Conservation (phyloP, 2,113 vertebrate species). For the Athene noctua region DNA sequence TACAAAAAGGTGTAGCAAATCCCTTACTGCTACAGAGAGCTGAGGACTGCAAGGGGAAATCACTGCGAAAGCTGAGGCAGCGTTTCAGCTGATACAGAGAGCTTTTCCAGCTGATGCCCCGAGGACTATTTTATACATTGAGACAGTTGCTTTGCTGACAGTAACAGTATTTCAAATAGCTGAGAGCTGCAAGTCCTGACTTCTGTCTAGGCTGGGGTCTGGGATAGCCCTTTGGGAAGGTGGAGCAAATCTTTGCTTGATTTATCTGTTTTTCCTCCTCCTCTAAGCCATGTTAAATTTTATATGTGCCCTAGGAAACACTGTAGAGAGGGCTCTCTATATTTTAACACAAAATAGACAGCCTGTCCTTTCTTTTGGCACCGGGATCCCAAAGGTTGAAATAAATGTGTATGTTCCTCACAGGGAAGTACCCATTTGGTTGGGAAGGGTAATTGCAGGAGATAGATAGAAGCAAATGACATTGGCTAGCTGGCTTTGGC, state of each 20-base stretch:
- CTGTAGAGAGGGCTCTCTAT: background rate
- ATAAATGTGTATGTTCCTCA: background rate
- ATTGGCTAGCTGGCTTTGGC: background rate
- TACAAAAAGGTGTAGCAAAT: background rate
- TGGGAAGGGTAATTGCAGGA: background rate
- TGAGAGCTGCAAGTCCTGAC: conserved; percentile 9
- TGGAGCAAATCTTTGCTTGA: background rate
- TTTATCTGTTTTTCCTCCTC: background rate
- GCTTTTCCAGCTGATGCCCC: background rate
- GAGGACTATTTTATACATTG: background rate
- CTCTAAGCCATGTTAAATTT: background rate
- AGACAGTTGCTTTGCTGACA: conserved; percentile 1
- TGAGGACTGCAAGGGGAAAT: background rate
- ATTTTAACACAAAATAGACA: background rate
- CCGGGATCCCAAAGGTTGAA: background rate
- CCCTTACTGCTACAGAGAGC: accelerated
- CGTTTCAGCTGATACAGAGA: background rate
- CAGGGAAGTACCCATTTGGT: background rate
- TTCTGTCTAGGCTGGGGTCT: background rate
- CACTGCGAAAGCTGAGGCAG: background rate
- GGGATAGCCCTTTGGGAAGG: background rate
- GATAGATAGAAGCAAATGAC: background rate
- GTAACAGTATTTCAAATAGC: background rate
- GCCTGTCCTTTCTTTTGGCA: background rate
- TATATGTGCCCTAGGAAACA: background rate